phyloP scores from a whole-genome alignment of 2,888 invertebrate genomes.

The Eueremaeus valkanovi region DNA sequence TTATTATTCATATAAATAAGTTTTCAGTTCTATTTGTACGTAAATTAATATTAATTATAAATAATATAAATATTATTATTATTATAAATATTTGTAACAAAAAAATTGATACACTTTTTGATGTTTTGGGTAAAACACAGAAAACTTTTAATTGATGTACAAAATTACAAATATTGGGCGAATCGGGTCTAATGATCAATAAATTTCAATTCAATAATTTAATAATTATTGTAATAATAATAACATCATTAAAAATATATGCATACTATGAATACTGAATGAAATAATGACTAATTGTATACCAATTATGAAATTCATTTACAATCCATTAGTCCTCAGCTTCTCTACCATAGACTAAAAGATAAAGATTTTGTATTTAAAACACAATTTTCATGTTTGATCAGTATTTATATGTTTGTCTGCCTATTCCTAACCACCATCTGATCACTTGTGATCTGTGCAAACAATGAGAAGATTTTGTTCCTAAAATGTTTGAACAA shows the following conservation, averaged over 20 bases:
- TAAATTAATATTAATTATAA: constrained; percentile 9
- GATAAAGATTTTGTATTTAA: too few relatives aligned
- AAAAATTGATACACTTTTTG: neutral
- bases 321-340: too few relatives aligned
- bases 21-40: constrained; percentile 22
- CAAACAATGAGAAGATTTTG: too few relatives aligned
- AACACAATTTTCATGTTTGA: too few relatives aligned
- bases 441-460: too few relatives aligned
- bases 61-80: neutral
- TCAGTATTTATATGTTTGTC: too few relatives aligned
- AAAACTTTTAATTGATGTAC: neutral
- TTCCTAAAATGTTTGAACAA: too few relatives aligned
- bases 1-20: neutral
- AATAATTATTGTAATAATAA: neutral
- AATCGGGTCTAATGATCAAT: neutral
- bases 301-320: too few relatives aligned
- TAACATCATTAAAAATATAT: neutral
- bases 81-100: neutral
- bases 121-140: neutral
- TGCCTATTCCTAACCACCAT: too few relatives aligned
- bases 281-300: too few relatives aligned
- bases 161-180: neutral
- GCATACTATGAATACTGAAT: neutral
- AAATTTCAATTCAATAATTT: neutral
- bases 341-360: too few relatives aligned